Base-by-base conservation (phyloP, 2,888 invertebrate species). In the Lithodes maja region DNA sequence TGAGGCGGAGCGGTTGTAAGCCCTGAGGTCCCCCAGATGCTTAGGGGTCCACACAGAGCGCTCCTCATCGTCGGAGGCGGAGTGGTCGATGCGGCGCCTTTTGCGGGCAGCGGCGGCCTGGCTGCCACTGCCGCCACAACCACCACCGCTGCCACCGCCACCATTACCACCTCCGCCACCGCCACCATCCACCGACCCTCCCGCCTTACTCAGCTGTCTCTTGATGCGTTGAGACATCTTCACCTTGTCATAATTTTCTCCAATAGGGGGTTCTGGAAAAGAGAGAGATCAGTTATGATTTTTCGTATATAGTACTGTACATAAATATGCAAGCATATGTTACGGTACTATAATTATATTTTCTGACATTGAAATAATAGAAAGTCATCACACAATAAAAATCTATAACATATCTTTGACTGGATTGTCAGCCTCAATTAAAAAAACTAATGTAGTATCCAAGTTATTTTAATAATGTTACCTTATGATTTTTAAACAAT, bases 1-100 rank as follows among this genome's bases (percentile, higher is more conserved):
- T 9, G 91, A 91, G 9, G 92, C 92, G n/a, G 92, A 91, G 52
- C 91, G 88, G 90, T 92, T 92, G 90, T 92, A 92, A 53, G 92
- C 92, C 81, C 90, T 83, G 53, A 92, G 80, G 79, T 92, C 91
- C 54, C 92, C 92, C 61, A 92, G 91, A 79, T 92, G 92, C 81
- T 91, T 91, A 33, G 92, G 91, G 55, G 90, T 90, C 91, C 91
- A 91, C 5, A 91, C 89, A 1, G 89, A 86, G 68, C 90, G 89
- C 79, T 92, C 92, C 75, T 91, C 92, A 84, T 91, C 92, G 74
- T 90, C 91, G 49, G 90, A 89, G 79, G 90, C 89, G 3, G 80
- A 89, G 68, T 91, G 88, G 85, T 91, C 91, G 69, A 85, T 81
- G 52, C 90, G 86, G 78, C 89, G 86, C 84, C 88, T 88, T 78